phyloP scores from a whole-genome alignment of 1,140 invertebrate genomes.

The Gonioctena quinquepunctata region DNA sequence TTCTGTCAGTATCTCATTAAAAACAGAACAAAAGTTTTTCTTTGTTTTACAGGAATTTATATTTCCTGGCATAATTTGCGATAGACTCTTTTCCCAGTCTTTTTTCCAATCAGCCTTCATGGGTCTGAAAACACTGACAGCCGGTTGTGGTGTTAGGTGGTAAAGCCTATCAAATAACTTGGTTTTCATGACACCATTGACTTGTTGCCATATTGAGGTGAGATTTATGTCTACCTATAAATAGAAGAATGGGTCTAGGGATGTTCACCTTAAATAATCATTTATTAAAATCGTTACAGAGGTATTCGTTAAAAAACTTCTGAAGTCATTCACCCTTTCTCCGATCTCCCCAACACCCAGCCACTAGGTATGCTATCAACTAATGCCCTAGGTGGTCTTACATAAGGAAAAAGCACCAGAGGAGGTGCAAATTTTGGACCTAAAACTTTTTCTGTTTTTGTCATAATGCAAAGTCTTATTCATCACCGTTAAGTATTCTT shows the following conservation, averaged over 20 bases:
- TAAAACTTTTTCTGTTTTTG: not conserved
- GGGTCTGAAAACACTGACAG: not conserved
- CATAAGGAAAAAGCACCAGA: constrained; percentile 34
- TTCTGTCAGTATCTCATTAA: not conserved
- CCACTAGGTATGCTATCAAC: constrained; percentile 28
- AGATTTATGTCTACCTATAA: not conserved
- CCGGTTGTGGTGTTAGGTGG: not conserved
- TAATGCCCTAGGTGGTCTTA: constrained; percentile 31
- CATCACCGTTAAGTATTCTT: constrained; percentile 1
- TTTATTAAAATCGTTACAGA: not conserved
- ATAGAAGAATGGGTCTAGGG: not conserved
- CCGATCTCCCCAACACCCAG: not conserved
- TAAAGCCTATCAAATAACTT: not conserved
- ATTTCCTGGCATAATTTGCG: not conserved
- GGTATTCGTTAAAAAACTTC: not conserved
- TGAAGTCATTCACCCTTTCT: not conserved
- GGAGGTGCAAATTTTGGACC: constrained; percentile 33
- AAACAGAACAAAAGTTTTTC: not conserved
- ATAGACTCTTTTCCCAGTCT: not conserved
- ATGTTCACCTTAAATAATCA: not conserved
- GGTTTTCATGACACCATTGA: not conserved
- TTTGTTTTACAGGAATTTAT: not conserved
- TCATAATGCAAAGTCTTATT: not conserved
- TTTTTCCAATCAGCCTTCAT: not conserved
- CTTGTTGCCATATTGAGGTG: not conserved